Percentiles rank a stretch among this genome's conserved stretches.
Conservation (phyloP, 2,113 vertebrate species). For the Scytalopus superciliaris region DNA sequence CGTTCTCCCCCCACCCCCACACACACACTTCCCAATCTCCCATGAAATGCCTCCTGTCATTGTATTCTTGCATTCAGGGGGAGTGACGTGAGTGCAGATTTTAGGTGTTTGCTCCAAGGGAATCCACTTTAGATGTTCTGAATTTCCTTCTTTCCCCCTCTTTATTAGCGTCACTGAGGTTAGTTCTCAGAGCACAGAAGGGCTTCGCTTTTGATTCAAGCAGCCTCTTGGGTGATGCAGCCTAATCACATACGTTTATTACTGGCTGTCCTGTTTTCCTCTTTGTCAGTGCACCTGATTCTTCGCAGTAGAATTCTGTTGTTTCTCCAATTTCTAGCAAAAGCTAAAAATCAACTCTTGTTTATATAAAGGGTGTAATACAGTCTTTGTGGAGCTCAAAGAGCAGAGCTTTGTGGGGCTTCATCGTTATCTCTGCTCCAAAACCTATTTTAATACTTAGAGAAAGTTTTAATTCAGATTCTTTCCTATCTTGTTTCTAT, state of each 20-base stretch:
- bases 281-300: not conserved
- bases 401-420: not conserved
- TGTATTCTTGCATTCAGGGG: not conserved
- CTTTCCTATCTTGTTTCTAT: not conserved
- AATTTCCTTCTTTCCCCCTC: not conserved
- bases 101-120: not conserved
- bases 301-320: not conserved
- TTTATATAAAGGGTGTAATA: not conserved
- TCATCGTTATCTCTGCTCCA: not conserved
- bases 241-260: not conserved
- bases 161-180: not conserved
- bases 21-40: rapidly evolving
- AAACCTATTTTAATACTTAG: not conserved
- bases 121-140: not conserved
- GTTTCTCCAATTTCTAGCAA: not conserved
- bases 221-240: not conserved
- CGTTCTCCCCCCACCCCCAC: too few relatives aligned
- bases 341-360: not conserved
- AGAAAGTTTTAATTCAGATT: not conserved
- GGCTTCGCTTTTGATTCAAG: constrained; percentile 2
- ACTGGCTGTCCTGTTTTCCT: not conserved
- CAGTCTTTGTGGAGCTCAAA: not conserved
- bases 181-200: not conserved
- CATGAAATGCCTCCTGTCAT: not conserved
- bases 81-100: not conserved